Percentiles rank a stretch among this genome's conserved stretches.
These are phyloP conservation scores for Lethrus apterus DNA, from an alignment of 1,140 invertebrate species.

Conservation along the genomic window DNA sequence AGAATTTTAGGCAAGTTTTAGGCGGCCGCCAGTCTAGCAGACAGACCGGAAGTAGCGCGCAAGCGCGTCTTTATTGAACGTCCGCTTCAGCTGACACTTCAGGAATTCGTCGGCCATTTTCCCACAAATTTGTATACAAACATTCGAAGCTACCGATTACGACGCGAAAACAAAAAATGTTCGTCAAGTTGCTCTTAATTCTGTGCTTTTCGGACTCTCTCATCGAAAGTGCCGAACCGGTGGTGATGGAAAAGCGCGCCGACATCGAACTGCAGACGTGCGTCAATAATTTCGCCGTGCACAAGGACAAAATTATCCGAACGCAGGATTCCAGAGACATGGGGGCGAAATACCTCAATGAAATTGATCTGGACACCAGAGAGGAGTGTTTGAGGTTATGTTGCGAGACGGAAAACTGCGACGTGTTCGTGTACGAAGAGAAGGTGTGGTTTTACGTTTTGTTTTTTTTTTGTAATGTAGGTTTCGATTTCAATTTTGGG, in stretches of 20 bases:
- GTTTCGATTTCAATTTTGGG: no score
- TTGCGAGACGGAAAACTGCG: constrained; percentile 77
- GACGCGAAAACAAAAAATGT: not conserved
- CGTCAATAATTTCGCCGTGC: constrained; percentile 71
- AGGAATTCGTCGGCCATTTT: not conserved
- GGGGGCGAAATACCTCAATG: constrained; percentile 83
- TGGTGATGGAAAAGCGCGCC: constrained; percentile 22
- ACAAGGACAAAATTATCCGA: constrained; percentile 81
- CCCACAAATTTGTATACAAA: not conserved
- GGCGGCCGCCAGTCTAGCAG: not conserved
- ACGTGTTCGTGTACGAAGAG: constrained; percentile 88
- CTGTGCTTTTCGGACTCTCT: not conserved
- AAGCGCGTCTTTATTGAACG: not conserved
- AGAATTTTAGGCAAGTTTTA: no score
- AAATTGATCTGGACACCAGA: constrained; percentile 67
- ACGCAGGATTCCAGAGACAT: constrained; percentile 79
- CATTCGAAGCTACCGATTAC: not conserved
- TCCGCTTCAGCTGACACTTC: not conserved
- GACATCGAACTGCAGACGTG: constrained; percentile 39
- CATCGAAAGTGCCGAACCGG: not conserved
- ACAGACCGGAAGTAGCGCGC: not conserved
- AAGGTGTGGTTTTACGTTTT: constrained; percentile 63
- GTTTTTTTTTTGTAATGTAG: no score
- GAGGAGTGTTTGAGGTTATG: constrained; percentile 79
- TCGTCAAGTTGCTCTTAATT: not conserved